Evolutionary conservation across 1,140 invertebrate genomes (phyloP), one percentile per base, ranked within the genome.

Genomic region (Lordiphosa clarofinis): DNA sequence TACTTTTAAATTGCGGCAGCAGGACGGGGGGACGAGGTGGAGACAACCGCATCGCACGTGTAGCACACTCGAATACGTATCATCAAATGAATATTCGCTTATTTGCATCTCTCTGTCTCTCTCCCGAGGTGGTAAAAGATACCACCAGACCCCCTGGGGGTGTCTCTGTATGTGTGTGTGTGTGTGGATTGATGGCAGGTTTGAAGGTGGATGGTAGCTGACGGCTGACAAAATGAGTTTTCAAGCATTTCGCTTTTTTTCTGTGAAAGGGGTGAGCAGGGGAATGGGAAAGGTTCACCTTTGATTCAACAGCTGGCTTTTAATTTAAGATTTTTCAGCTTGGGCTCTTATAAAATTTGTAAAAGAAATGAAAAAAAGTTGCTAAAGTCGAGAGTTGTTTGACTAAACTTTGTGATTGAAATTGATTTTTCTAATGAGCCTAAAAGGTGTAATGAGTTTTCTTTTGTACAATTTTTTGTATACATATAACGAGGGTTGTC

Each of bases 61-160:
- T 58, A 58, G 35, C 53, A 40, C 42, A 60, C 49, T 58, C 53
- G 61, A 50, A 76, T 56, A 66, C 64, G 70, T 73, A 82, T 84
- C 78, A 82, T 84, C 78, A 82, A 84, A 82, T 82, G 78, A 82
- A 82, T 82, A 82, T 82, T 84, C 78, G 78, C 78, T 82, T 82
- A 82, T 82, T 82, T 82, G 78, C 78, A 82, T 82, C 64, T 71
- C 71, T 43, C 64, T 50, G 21, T 37, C 12, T 33, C 46, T 48
- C n/a, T 1, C n/a, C 11, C 47, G 4, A 57, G 61, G 63, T 31
- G 63, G 62, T 24, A 39, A 43, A 57, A 33, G 61, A 66, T 66
- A 49, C 53, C 38, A 8, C 10, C 33, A 24, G 24, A 28, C 6
- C 5, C 21, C 21, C 24, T 1, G 4, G 24, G 24, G 24, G 24